These are phyloP conservation scores for Fundulus diaphanus DNA, from an alignment of 2,797 vertebrate species.

Conservation along the genomic window DNA sequence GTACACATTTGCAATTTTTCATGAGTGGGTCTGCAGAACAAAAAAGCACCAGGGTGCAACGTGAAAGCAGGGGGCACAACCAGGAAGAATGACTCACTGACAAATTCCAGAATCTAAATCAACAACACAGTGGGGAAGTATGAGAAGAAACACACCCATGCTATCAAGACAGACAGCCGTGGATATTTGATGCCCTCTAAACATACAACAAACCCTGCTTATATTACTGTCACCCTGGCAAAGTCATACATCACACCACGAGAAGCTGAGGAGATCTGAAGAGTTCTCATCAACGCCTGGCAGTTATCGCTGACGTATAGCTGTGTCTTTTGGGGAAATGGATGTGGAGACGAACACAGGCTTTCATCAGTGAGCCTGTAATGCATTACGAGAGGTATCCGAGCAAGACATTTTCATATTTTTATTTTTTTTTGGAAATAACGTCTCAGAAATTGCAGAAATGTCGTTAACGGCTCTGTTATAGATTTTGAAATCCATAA, in stretches of 20 bases:
- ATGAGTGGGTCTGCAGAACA: slow-evolving; percentile 31
- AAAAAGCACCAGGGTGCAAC: slow-evolving; percentile 14
- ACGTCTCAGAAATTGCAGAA: not conserved
- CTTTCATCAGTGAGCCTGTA: slow-evolving; percentile 61
- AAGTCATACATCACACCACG: slow-evolving; percentile 38
- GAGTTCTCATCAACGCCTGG: slow-evolving; percentile 58
- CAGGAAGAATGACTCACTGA: slow-evolving; percentile 65
- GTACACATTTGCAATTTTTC: slow-evolving; percentile 45
- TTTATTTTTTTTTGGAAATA: not conserved
- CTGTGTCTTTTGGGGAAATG: slow-evolving; percentile 58
- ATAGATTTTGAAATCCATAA: not conserved
- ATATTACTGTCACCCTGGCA: slow-evolving; percentile 46
- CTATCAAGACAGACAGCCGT: slow-evolving; percentile 23
- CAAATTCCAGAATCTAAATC: slow-evolving; percentile 61
- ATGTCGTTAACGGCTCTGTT: not conserved
- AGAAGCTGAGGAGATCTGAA: slow-evolving; percentile 41
- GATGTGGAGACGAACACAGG: slow-evolving; percentile 56
- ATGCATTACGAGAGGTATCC: slow-evolving; percentile 70
- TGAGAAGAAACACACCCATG: slow-evolving; percentile 36
- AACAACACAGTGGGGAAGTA: slow-evolving; percentile 43
- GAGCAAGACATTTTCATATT: slow-evolving; percentile 72
- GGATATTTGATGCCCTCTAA: slow-evolving; percentile 37
- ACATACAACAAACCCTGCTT: slow-evolving; percentile 42
- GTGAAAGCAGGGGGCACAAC: slow-evolving; percentile 38
- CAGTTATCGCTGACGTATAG: slow-evolving; percentile 65